Evolutionary conservation across 2,113 vertebrate species (phyloP), one percentile per base, ranked within the genome.

Genomic region (Rallus limicola): DNA sequence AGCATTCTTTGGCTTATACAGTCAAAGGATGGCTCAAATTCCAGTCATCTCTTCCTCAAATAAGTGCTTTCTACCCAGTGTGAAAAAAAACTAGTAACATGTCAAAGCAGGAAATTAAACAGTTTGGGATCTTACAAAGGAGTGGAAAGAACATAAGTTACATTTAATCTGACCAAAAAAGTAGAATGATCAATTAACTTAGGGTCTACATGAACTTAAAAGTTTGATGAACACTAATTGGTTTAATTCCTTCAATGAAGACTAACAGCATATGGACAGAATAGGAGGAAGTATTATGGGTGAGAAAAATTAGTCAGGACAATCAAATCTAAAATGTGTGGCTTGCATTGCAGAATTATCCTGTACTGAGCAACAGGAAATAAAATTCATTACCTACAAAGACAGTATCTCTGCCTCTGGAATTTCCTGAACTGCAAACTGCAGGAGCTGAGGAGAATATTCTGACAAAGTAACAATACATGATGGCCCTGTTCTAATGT

Each of bases 391-490:
- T 93, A 89, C 59, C 72, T 93, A 82, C 81, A 84, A 95, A 92
- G 93, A 93, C 86, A 82, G 24, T 82, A 91, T 84, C 72, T 89
- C 74, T 91, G 89, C 52, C 81, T 91, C 76, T 60, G 94, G 95
- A 96, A 95, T 95, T 95, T 95, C 94, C 91, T 95, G 89, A 91
- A n/a, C 91, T 92, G 65, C 46, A 86, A 91, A 95, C 81, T 95
- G 58, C 80, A 95, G 91, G 71, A 95, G 36, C 76, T 83, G 46
- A 6, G 23, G 23, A 89, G 65, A 86, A 82, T 75, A 79, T 68
- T 86, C 64, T 90, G 52, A 86, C 52, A 67, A 81, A 86, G 56
- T 64, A 91, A 91, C 77, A 93, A 60, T 90, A 60, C 44, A 48
- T 78, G 53, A 79, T 48, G 86, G 33, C 58, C 74, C 60, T 25